Percentiles rank a stretch among this genome's conserved stretches.
Conservation (phyloP, 1,140 invertebrate genomes). For the Drosophila athabasca region DNA sequence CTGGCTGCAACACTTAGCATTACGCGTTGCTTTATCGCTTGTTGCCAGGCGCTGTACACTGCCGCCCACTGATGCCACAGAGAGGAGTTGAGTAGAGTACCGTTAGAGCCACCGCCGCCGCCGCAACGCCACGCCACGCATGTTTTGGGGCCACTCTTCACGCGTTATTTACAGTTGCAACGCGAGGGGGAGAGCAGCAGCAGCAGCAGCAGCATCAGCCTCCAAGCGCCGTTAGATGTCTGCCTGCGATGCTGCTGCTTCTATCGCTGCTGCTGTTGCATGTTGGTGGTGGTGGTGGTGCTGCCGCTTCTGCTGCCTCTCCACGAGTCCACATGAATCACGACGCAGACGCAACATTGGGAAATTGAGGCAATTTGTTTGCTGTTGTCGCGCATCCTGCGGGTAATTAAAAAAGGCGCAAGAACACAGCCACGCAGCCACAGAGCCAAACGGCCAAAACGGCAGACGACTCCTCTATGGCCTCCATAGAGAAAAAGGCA, state of each 20-base stretch:
- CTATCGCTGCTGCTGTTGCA: slow-evolving; percentile 49
- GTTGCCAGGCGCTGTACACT: slow-evolving; percentile 72
- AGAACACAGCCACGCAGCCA: slow-evolving; percentile 63
- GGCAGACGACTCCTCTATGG: slow-evolving; percentile 28
- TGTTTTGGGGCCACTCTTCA: slow-evolving; percentile 71
- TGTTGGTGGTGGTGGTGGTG: slow-evolving; percentile 41
- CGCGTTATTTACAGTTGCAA: slow-evolving; percentile 78
- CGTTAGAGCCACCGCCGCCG: slow-evolving; percentile 61
- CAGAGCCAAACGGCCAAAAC: background rate
- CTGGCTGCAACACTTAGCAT: slow-evolving; percentile 74
- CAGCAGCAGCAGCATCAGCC: slow-evolving; percentile 23
- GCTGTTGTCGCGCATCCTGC: slow-evolving; percentile 82
- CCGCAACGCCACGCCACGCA: slow-evolving; percentile 76
- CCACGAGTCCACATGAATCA: slow-evolving; percentile 76
- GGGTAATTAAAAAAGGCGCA: slow-evolving; percentile 82
- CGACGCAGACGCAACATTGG: slow-evolving; percentile 77
- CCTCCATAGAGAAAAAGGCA: slow-evolving; percentile 36
- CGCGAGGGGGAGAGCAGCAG: slow-evolving; percentile 46
- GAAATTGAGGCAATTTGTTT: slow-evolving; percentile 83
- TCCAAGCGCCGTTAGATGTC: slow-evolving; percentile 69
- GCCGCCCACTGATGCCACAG: slow-evolving; percentile 69
- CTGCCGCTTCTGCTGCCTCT: slow-evolving; percentile 34
- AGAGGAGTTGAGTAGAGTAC: slow-evolving; percentile 19
- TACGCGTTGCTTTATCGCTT: slow-evolving; percentile 76
- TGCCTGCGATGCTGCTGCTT: slow-evolving; percentile 46